A percentile compares a stretch with the other conserved stretches of the same genome.
Conservation (phyloP, 1,140 invertebrate species). For the Augochlora pura region DNA sequence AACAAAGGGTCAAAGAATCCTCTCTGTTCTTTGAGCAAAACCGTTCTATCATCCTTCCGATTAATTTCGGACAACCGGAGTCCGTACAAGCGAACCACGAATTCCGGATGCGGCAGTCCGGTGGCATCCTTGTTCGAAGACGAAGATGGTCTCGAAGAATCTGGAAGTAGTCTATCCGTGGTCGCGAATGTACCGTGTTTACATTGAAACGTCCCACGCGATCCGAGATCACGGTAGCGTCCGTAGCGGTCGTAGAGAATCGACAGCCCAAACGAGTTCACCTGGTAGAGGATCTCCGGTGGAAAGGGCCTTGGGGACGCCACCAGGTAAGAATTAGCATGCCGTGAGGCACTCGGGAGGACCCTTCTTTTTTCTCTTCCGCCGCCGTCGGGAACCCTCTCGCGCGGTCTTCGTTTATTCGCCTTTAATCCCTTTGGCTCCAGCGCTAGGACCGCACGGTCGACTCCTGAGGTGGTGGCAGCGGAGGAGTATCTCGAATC, state of each 20-base stretch:
- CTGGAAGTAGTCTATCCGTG: neutral
- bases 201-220: slow-evolving; percentile 8
- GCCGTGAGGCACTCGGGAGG: slow-evolving; percentile 61
- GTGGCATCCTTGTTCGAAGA: too few relatives aligned
- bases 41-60: too few relatives aligned
- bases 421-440: slow-evolving; percentile 74
- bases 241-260: neutral
- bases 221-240: slow-evolving; percentile 13
- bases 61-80: too few relatives aligned
- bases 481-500: slow-evolving; percentile 54
- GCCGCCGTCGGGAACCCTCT: slow-evolving; percentile 38
- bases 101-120: too few relatives aligned
- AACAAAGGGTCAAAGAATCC: too few relatives aligned
- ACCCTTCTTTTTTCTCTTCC: slow-evolving; percentile 22
- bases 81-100: too few relatives aligned
- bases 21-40: too few relatives aligned
- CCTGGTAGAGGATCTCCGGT: slow-evolving; percentile 4
- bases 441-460: slow-evolving; percentile 60
- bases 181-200: slow-evolving; percentile 1
- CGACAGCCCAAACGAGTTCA: slow-evolving; percentile 36
- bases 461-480: slow-evolving; percentile 71
- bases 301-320: slow-evolving; percentile 39
- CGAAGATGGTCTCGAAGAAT: too few relatives aligned
- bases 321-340: slow-evolving; percentile 75
- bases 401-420: slow-evolving; percentile 67